These are phyloP conservation scores for Anthoptus insignis DNA, from an alignment of 2,888 invertebrate species.

Conservation along the genomic window DNA sequence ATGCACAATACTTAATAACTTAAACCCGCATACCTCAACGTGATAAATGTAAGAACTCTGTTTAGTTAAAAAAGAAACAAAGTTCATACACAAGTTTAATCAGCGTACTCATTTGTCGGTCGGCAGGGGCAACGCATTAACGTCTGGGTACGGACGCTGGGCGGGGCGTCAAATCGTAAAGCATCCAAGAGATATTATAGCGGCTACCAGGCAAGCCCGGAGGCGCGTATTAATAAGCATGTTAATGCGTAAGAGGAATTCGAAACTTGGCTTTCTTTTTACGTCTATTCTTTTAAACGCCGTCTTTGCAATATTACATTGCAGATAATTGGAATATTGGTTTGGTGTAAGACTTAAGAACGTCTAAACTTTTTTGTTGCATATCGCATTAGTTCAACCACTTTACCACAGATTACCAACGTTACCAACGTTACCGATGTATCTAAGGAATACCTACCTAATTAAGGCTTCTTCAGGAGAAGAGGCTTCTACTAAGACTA, in stretches of 20 bases:
- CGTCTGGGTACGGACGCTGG: slow-evolving; percentile 63
- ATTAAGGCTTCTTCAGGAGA: too few relatives aligned
- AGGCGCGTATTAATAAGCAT: slow-evolving; percentile 82
- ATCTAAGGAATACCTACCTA: too few relatives aligned
- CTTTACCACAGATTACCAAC: too few relatives aligned
- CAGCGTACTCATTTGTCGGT: slow-evolving; percentile 78
- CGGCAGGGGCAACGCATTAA: slow-evolving; percentile 61
- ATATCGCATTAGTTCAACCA: too few relatives aligned
- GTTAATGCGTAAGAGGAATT: slow-evolving; percentile 63
- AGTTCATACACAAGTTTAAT: slow-evolving; percentile 71
- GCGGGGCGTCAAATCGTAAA: slow-evolving; percentile 74
- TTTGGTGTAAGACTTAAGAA: too few relatives aligned
- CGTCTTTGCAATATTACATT: too few relatives aligned
- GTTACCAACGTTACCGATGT: too few relatives aligned
- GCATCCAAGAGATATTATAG: slow-evolving; percentile 77
- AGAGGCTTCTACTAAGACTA: too few relatives aligned
- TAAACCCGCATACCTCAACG: slow-evolving; percentile 27
- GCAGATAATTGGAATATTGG: too few relatives aligned
- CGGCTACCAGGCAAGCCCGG: slow-evolving; percentile 78
- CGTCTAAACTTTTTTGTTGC: too few relatives aligned
- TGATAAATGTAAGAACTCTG: slow-evolving; percentile 19
- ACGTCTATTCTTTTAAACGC: background rate
- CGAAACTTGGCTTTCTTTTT: background rate
- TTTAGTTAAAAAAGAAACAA: slow-evolving; percentile 57
- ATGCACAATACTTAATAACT: slow-evolving; percentile 43